Evolutionary conservation across 2,113 vertebrate genomes (phyloP).

Genomic region (Pangasianodon gigas): DNA sequence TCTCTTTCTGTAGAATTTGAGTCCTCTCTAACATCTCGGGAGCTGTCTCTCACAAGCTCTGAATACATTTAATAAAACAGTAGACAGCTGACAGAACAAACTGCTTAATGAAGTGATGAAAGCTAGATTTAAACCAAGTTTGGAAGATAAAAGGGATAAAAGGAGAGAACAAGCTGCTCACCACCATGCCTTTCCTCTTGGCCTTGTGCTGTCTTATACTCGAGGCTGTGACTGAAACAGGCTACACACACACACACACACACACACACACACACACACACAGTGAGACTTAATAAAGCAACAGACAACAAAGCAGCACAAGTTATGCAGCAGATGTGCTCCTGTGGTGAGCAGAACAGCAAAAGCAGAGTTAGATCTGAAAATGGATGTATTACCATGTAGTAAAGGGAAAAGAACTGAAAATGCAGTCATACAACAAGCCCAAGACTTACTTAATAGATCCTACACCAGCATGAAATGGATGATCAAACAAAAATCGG

Average conservation of each 20-base stretch:
- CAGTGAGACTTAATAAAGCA: background rate
- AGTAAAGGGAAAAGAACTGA: background rate
- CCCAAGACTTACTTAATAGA: background rate
- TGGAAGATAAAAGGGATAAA: background rate
- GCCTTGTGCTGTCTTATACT: slow-evolving; percentile 65
- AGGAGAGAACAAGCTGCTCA: slow-evolving; percentile 52
- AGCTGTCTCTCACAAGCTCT: background rate
- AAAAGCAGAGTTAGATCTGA: background rate
- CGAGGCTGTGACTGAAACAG: slow-evolving; percentile 66
- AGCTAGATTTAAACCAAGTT: background rate
- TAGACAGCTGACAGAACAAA: background rate
- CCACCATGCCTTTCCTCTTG: slow-evolving; percentile 59
- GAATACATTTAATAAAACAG: background rate
- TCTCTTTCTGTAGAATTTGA: background rate
- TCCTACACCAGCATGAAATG: background rate
- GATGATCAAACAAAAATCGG: background rate
- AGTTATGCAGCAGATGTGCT: slow-evolving; percentile 18
- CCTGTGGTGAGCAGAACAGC: slow-evolving; percentile 19
- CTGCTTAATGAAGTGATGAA: background rate
- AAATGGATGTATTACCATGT: background rate
- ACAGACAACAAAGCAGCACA: background rate
- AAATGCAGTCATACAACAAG: background rate
- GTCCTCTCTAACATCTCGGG: background rate
- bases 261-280: slow-evolving; percentile 38
- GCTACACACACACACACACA: slow-evolving; percentile 58